These are phyloP conservation scores for Dinothrombium tinctorium DNA, from an alignment of 1,140 invertebrate genomes.

Conservation along the genomic window DNA sequence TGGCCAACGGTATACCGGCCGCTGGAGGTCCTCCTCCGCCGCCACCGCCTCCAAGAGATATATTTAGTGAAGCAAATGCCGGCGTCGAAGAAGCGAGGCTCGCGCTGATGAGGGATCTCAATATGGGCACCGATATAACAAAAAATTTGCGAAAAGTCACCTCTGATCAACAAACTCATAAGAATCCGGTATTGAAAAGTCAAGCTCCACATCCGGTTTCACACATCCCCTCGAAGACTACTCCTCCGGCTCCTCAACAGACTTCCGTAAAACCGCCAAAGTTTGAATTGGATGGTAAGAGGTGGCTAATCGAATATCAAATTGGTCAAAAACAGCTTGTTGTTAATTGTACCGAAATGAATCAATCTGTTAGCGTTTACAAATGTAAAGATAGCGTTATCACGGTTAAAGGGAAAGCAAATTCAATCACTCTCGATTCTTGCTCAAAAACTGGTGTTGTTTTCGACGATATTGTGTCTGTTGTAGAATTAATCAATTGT, in stretches of 20 bases:
- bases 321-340: conserved; percentile 51
- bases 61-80: conserved; percentile 10
- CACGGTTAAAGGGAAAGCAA: conserved; percentile 76
- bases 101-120: conserved; percentile 76
- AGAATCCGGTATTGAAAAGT: conserved; percentile 51
- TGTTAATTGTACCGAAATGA: conserved; percentile 71
- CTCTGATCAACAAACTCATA: conserved; percentile 92
- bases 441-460: conserved; percentile 89
- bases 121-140: conserved; percentile 74
- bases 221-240: conserved; percentile 7
- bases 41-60: conserved; percentile 29
- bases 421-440: conserved; percentile 82
- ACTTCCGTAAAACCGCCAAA: conserved; percentile 28
- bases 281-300: conserved; percentile 70
- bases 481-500: conserved; percentile 93
- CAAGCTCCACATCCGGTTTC: conserved; percentile 23
- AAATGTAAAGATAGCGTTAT: conserved; percentile 68
- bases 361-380: conserved; percentile 92
- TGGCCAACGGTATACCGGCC: conserved; percentile 2
- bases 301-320: conserved; percentile 88
- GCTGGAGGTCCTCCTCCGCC: conserved; percentile 32
- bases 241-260: conserved; percentile 23
- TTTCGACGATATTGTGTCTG: conserved; percentile 81
- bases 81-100: conserved; percentile 33
- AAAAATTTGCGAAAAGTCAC: conserved; percentile 87